phyloP scores from a whole-genome alignment of 2,797 vertebrate genomes.

The Rhinophrynus dorsalis region DNA sequence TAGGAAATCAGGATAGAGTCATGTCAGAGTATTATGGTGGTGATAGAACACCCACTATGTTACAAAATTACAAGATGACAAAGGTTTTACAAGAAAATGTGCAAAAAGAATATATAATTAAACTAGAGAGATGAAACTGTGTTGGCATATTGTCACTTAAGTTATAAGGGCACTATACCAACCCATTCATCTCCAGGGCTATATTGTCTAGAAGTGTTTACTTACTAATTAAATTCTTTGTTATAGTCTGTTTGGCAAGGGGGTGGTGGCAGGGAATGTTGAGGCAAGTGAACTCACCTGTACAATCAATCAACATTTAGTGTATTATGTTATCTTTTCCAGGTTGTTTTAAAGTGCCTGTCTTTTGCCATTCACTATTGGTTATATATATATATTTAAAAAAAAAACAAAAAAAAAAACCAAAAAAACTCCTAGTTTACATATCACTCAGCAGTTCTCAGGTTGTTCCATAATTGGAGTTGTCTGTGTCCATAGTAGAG shows the following conservation, averaged over 20 bases:
- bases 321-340: conserved; percentile 50
- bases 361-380: conserved; percentile 7
- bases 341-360: neutral
- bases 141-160: neutral
- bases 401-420: no score
- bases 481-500: conserved; percentile 76
- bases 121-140: no score
- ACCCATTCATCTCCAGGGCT: neutral
- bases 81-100: no score
- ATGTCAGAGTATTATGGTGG: no score
- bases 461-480: conserved; percentile 84
- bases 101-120: no score
- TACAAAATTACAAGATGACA: no score
- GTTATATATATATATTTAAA: neutral
- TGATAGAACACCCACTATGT: no score
- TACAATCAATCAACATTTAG: conserved; percentile 30
- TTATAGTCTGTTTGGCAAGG: conserved; percentile 33
- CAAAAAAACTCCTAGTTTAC: conserved; percentile 64
- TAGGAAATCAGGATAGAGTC: no score
- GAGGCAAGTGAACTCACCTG: conserved; percentile 35
- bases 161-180: neutral
- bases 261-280: conserved; percentile 9
- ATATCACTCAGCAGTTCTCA: conserved; percentile 61
- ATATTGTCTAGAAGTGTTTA: conserved; percentile 18
- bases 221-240: conserved; percentile 44